Base-by-base conservation (phyloP, 2,113 vertebrate genomes). In the Paedocypris sp. region DNA sequence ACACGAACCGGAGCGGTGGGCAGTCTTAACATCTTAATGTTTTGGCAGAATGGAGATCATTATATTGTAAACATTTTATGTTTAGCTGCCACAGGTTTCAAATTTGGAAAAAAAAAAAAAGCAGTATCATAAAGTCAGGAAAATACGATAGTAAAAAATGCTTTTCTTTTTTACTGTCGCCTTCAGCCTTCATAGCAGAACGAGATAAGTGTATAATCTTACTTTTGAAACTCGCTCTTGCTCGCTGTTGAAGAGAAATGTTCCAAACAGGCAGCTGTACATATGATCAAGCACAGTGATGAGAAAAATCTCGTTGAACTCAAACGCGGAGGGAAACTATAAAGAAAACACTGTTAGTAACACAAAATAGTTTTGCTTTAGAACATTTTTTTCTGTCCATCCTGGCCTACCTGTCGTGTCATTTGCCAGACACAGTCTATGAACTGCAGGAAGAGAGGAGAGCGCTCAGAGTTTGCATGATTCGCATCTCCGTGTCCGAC, bases 391-490 rank as follows among this genome's bases (percentile, higher is more conserved):
- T 22, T 31, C 48, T 51, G n/a, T n/a, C n/a, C n/a, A n/a, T n/a
- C n/a, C n/a, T n/a, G 9, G 29, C 77, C 81, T 70, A 95, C 94
- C 91, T 98, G 94, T 70, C 82, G 90, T 43, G 88, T 95, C 90
- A 98, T 94, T 74, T 98, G 94, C 94, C 94, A 98, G 23, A 98
- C 94, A 51, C 94, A 97, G 71, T 98, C 94, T 2, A 98, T 88
- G 77, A 98, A 98, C 82, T 98, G 94, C 50, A 95, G 82, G 50
- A 98, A 98, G 68, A 98, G 92, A 3, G 94, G 94, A 0, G 94
- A 98, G 18, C 94, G 87, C 70, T 98, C 94, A 0, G 93, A 90
- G 72, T 92, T 92, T 0, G 91, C 87, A 0, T 94, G 91, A 73
- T 97, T 89, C 58, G 92, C 87, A 8, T 90, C 87, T 1, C 94